Evolutionary conservation across 2,888 invertebrate species (phyloP).

Genomic region (Caenorhabditis drosophilae): DNA sequence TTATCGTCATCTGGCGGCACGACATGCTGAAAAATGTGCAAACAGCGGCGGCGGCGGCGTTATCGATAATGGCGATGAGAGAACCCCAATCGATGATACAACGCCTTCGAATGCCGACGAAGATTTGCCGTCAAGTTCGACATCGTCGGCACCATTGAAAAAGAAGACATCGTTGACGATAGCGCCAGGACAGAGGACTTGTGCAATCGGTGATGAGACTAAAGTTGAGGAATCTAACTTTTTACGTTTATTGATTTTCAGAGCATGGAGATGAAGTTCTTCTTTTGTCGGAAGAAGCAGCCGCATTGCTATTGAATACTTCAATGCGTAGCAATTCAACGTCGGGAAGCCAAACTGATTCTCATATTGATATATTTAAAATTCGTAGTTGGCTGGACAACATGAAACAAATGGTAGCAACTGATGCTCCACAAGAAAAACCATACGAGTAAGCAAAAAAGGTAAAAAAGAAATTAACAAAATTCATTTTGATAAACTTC

Average conservation of each 20-base stretch:
- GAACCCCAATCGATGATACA: not conserved
- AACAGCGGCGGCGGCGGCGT: no score
- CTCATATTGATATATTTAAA: slow-evolving; percentile 45
- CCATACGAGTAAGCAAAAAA: slow-evolving; percentile 42
- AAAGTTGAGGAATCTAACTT: not conserved
- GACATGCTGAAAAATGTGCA: slow-evolving; percentile 14
- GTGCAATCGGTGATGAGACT: not conserved
- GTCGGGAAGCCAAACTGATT: slow-evolving; percentile 21
- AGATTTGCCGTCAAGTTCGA: not conserved
- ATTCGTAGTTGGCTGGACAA: slow-evolving; percentile 60
- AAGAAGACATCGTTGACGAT: not conserved
- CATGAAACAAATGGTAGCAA: slow-evolving; percentile 62
- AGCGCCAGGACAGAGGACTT: not conserved
- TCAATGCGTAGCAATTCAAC: not conserved
- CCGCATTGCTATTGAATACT: slow-evolving; percentile 22
- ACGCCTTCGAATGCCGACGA: not conserved
- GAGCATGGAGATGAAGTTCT: slow-evolving; percentile 37
- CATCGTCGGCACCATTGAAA: not conserved
- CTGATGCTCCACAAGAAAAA: slow-evolving; percentile 48
- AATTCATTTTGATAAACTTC: not conserved
- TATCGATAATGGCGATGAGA: no score
- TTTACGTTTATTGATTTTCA: slow-evolving; percentile 6
- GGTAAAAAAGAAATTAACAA: not conserved
- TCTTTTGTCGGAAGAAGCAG: slow-evolving; percentile 42
- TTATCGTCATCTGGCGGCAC: slow-evolving; percentile 21